phyloP scores from a whole-genome alignment of 2,113 vertebrate genomes.

The Rattus norvegicus region GRCr8 NC_086026.1:19098001-19098500 shows the following conservation, averaged over 20 bases:
- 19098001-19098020: slow-evolving; percentile 72
- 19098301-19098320: slow-evolving; percentile 51
- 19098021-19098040: slow-evolving; percentile 79
- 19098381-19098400: neutral
- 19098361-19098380: neutral
- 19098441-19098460: slow-evolving; percentile 63
- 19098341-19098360: slow-evolving; percentile 52
- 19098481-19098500: slow-evolving; percentile 51
- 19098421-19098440: slow-evolving; percentile 39
- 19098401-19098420: neutral
- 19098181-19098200: slow-evolving; percentile 58
- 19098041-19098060: slow-evolving; percentile 75
- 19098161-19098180: slow-evolving; percentile 74
- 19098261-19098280: slow-evolving; percentile 26
- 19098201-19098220: slow-evolving; percentile 76
- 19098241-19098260: slow-evolving; percentile 47
- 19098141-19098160: slow-evolving; percentile 81
- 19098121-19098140: slow-evolving; percentile 74
- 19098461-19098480: slow-evolving; percentile 2
- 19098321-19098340: slow-evolving; percentile 50
- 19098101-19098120: slow-evolving; percentile 63
- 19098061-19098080: slow-evolving; percentile 77
- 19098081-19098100: slow-evolving; percentile 78
- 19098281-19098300: neutral
- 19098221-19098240: slow-evolving; percentile 69